Conservation (phyloP, 2,888 invertebrate species). For the Protonemura montana region DNA sequence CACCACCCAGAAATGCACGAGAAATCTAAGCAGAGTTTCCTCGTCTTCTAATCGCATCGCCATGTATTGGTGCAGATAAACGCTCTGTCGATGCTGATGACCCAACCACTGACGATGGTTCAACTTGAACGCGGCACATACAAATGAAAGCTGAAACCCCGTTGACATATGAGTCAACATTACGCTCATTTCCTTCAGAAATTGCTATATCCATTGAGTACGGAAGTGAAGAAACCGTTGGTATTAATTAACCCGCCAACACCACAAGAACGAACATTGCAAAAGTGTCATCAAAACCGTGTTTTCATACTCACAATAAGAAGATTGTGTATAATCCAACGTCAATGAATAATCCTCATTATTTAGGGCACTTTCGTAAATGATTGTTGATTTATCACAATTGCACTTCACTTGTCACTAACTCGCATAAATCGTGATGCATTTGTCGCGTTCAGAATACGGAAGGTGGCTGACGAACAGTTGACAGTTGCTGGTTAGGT, state of each 20-base stretch:
- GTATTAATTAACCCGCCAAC: background rate
- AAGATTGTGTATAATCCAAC: slow-evolving; percentile 25
- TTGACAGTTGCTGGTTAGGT: slow-evolving; percentile 17
- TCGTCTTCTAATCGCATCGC: no score
- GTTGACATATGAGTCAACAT: no score
- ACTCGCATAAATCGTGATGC: slow-evolving; percentile 21
- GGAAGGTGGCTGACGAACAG: background rate
- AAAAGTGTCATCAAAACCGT: background rate
- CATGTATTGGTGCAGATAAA: no score
- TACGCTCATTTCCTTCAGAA: no score
- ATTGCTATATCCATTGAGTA: background rate
- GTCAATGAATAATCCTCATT: slow-evolving; percentile 33
- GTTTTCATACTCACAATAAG: slow-evolving; percentile 24
- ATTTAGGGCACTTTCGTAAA: background rate
- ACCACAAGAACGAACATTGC: background rate
- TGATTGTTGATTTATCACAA: slow-evolving; percentile 21
- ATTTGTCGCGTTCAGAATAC: slow-evolving; percentile 3
- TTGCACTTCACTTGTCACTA: slow-evolving; percentile 25
- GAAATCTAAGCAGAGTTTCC: background rate
- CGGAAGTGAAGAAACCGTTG: background rate
- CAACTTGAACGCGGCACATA: no score
- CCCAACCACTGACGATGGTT: no score
- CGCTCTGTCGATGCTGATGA: no score
- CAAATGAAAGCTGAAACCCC: no score
- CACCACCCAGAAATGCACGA: background rate